Evolutionary conservation across 2,113 vertebrate genomes (phyloP), one percentile per base, ranked within the genome.

Genomic region (Genyomyrus donnyi): DNA sequence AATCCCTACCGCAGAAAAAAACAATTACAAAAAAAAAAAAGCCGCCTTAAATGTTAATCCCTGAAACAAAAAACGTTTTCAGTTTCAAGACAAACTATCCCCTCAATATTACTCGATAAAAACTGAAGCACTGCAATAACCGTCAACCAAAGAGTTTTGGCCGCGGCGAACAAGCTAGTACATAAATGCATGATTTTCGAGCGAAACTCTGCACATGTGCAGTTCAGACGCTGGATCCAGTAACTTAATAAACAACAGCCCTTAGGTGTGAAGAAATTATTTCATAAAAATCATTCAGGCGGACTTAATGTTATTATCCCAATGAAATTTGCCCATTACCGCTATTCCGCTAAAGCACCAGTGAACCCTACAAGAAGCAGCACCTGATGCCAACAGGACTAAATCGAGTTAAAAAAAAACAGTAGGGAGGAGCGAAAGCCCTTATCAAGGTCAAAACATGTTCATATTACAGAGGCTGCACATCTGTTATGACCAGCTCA

Each of bases 181-280:
- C 62, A 31, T 70, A 70, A 9, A 42, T 80, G 35, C 39, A 80
- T 80, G 39, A 19, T 19, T 42, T 80, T 80, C 74, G 6, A 42
- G 74, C 5, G 0, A 80, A 35, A 42, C 31, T 77, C 15, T 19
- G 27, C 15, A 39, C 42, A 19, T 31, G 88, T 52, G 91, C 90
- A 87, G 93, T 91, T 53, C 83, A 94, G 89, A 94, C 92, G 89
- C 89, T 91, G 91, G 90, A 52, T 93, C 92, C 92, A 89, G 91
- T 93, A 93, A 93, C 92, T 92, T 93, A 89, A 91, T 90, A 92
- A 93, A 93, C 90, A 94, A 92, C 93, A 91, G 92, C 90, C 92
- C 89, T 91, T 49, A 92, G 90, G 93, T 93, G 93, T 90, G 85
- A 90, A 91, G 92, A 93, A 96, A 94, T 93, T 94, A 94, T 93